A percentile compares a stretch with the other conserved stretches of the same genome.
Evolutionary conservation across 2,113 vertebrate genomes (phyloP).

Genomic region (Desmodus rotundus): DNA sequence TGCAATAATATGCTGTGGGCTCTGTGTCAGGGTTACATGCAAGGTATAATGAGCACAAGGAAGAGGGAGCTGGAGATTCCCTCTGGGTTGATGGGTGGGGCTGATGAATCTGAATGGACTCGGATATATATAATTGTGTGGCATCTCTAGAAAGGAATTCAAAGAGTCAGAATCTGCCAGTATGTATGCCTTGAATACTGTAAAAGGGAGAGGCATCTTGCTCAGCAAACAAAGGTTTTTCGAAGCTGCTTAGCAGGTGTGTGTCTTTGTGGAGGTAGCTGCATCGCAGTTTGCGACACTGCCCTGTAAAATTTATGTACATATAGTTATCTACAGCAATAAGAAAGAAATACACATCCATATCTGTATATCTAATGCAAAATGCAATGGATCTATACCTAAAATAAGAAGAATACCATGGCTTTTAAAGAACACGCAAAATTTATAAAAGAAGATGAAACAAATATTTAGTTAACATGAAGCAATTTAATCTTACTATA

Average conservation of each 20-base stretch:
- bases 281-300: background rate
- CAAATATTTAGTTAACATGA: background rate
- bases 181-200: background rate
- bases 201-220: background rate
- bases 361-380: background rate
- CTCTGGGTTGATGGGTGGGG: background rate
- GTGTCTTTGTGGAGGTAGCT: background rate
- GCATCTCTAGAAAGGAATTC: background rate
- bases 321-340: background rate
- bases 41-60: background rate
- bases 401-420: background rate
- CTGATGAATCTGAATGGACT: background rate
- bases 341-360: background rate
- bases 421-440: background rate
- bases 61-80: background rate
- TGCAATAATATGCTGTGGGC: background rate
- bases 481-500: background rate
- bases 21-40: background rate
- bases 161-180: background rate
- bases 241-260: background rate
- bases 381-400: background rate
- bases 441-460: conserved; percentile 12
- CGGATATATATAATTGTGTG: background rate
- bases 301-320: background rate
- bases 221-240: background rate